A percentile compares a stretch with the other conserved stretches of the same genome.
These are phyloP conservation scores for Hippocampus guttulatus DNA, from an alignment of 2,113 vertebrate species.

Conservation along the genomic window DNA sequence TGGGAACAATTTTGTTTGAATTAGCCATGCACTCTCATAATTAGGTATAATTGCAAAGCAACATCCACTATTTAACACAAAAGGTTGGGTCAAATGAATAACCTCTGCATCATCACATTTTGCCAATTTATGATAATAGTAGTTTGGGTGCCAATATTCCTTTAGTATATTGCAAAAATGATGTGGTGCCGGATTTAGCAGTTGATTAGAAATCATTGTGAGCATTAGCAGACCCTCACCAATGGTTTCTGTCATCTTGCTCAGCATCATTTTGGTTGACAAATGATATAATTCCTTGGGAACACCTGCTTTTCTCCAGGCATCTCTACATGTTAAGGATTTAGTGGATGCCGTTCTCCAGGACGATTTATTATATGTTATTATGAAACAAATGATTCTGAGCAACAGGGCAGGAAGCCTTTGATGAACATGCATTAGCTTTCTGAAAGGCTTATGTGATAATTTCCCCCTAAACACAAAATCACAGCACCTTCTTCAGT, in stretches of 20 bases:
- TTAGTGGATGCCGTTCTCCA: slow-evolving; percentile 31
- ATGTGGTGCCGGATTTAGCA: not conserved
- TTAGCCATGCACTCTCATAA: too few relatives aligned
- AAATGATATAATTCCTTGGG: slow-evolving; percentile 19
- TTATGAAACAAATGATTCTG: slow-evolving; percentile 30
- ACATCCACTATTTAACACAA: too few relatives aligned
- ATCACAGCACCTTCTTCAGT: not conserved
- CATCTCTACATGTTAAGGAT: slow-evolving; percentile 23
- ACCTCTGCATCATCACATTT: not conserved
- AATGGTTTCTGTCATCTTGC: slow-evolving; percentile 21
- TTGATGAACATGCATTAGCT: slow-evolving; percentile 7
- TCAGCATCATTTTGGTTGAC: slow-evolving; percentile 47
- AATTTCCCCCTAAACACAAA: not conserved
- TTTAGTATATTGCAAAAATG: not conserved
- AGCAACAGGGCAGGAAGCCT: slow-evolving; percentile 6
- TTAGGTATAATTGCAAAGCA: too few relatives aligned
- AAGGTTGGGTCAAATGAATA: too few relatives aligned
- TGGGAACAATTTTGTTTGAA: too few relatives aligned
- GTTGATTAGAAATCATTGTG: not conserved
- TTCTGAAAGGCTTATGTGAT: not conserved
- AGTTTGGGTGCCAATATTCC: not conserved
- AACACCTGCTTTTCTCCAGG: slow-evolving; percentile 48
- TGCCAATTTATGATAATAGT: not conserved
- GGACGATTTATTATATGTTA: slow-evolving; percentile 11
- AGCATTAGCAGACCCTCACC: not conserved